Evolutionary conservation across 2,113 vertebrate species (phyloP).

Genomic region (Tor tambroides): DNA sequence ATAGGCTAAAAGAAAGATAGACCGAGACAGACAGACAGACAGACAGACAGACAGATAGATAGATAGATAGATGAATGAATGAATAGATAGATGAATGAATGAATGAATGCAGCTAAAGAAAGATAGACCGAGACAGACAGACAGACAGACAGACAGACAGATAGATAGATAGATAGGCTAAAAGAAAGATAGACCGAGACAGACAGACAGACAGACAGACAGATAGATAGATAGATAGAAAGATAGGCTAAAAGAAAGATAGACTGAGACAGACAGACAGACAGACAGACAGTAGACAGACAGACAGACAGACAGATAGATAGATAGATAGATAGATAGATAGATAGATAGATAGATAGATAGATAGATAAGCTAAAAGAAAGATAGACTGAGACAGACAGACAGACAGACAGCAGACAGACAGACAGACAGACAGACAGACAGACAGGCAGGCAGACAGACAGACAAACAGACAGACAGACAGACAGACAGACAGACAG

Average conservation of each 20-base stretch:
- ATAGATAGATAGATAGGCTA: not conserved
- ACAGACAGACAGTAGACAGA: not conserved
- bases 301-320: not conserved
- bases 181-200: too few species aligned
- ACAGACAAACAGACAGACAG: not conserved
- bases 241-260: too few species aligned
- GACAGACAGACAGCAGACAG: not conserved
- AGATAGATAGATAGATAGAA: not conserved
- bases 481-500: not conserved
- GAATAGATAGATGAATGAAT: not conserved
- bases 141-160: not conserved
- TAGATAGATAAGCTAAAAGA: too few species aligned
- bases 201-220: not conserved
- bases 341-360: not conserved
- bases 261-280: accelerated
- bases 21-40: accelerated
- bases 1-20: too few species aligned
- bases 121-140: not conserved
- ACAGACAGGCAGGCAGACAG: not conserved
- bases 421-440: not conserved
- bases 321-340: not conserved
- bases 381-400: too few species aligned
- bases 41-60: not conserved
- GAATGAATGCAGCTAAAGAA: too few species aligned
- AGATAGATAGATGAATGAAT: not conserved